phyloP scores from a whole-genome alignment of 2,797 vertebrate species.

The Anguilla anguilla region DNA sequence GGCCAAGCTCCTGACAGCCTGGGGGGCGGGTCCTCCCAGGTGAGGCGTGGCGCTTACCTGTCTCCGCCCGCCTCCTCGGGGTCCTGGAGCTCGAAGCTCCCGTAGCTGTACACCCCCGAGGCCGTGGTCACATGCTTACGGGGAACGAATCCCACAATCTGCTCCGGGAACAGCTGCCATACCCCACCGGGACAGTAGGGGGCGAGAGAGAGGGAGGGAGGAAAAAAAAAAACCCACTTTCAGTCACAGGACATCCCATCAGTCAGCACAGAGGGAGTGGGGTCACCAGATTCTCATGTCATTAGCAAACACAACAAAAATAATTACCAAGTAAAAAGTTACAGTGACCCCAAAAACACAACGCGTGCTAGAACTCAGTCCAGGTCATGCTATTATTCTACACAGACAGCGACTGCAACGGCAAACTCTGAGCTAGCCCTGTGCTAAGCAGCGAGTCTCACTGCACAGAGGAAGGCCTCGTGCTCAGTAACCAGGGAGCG shows the following conservation, averaged over 20 bases:
- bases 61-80: slow-evolving; percentile 82
- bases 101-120: slow-evolving; percentile 86
- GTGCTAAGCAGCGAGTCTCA: background rate
- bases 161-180: slow-evolving; percentile 89
- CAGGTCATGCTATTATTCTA: background rate
- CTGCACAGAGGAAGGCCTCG: background rate
- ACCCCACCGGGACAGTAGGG: slow-evolving; percentile 6
- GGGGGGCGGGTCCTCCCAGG: background rate
- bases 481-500: background rate
- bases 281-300: background rate
- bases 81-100: slow-evolving; percentile 89
- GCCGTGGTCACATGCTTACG: slow-evolving; percentile 85
- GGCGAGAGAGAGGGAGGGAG: too few relatives aligned
- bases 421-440: background rate
- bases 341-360: background rate
- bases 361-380: too few relatives aligned
- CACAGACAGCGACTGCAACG: background rate
- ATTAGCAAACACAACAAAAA: background rate
- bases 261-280: background rate
- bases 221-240: slow-evolving; percentile 19
- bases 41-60: slow-evolving; percentile 52
- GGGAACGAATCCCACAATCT: slow-evolving; percentile 92
- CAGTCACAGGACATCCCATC: background rate
- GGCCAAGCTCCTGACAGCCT: background rate
- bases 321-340: background rate